Conservation (phyloP, 2,113 vertebrate species). For the Pogonocichla stellata region DNA sequence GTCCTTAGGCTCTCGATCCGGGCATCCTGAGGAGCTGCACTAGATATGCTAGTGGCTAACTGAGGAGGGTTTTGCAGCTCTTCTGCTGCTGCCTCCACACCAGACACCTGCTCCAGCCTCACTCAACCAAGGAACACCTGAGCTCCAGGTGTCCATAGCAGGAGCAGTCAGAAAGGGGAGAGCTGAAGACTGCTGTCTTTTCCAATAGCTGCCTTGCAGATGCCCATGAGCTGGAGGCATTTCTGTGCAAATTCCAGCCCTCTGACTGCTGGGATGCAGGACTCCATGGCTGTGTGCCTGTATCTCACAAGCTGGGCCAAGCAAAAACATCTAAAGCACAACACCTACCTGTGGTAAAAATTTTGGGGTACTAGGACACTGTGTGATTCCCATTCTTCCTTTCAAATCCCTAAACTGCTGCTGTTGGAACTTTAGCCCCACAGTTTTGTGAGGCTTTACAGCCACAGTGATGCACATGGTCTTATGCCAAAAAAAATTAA, state of each 20-base stretch:
- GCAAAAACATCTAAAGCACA: not conserved
- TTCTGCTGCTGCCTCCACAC: not conserved
- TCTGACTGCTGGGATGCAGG: not conserved
- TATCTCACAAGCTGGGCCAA: not conserved
- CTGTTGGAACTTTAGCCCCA: not conserved
- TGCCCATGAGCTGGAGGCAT: not conserved
- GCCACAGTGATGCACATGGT: not conserved
- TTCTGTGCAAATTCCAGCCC: not conserved
- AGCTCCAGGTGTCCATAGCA: not conserved
- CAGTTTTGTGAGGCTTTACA: not conserved
- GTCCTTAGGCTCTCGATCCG: not conserved
- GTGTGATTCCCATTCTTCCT: not conserved
- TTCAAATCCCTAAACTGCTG: not conserved
- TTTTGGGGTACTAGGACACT: not conserved
- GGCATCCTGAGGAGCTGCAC: not conserved
- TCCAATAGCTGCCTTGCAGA: not conserved
- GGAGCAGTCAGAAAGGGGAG: not conserved
- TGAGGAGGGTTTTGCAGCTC: fast-evolving
- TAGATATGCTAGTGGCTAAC: not conserved
- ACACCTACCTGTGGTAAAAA: not conserved
- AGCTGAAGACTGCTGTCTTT: not conserved
- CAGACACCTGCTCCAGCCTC: not conserved
- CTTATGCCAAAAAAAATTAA: not conserved
- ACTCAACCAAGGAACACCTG: not conserved
- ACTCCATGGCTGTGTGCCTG: fast-evolving